Base-by-base conservation (phyloP, 2,113 vertebrate genomes). In the Prunella fulvescens region DNA sequence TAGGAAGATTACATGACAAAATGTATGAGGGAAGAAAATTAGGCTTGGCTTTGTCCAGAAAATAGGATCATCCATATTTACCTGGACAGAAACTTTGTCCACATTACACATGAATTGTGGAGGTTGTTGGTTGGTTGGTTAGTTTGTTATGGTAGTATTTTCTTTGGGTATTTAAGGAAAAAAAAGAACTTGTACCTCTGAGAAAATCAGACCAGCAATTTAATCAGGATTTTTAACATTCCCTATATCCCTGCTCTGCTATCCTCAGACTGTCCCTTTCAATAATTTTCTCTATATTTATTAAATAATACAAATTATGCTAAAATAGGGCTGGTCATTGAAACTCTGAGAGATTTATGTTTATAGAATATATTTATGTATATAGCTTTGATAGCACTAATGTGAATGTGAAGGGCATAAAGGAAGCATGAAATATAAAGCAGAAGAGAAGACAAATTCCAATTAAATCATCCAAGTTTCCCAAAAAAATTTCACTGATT, bases 51-150 rank as follows among this genome's bases (percentile, higher is more conserved):
- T 95, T 72, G 7, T 62, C 48, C 51, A 86, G 33, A 54, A 90
- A 78, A 80, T 5, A 44, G 25, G 23, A 54, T 79, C 28, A 84
- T 72, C 18, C 19, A 12, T 78, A 42, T 81, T 71, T 91, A 79
- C 44, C 69, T 81, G 50, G 76, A 65, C 10, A 92, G 65, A 81
- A 79, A 81, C 48, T 88, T 73, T 45, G 66, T 88, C 79, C 57
- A n/a, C 56, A 53, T 87, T 77, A 31, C 10, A 50, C 23, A 50
- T 40, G 28, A 73, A 37, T 31, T 54, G 26, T 54, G 14, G 6
- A 12, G 7, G 4, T 1, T 2, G 4, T 12, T 14, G 17, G 1
- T 4, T 13, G 4, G 9, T 10, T 58, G 39, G 4, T 20, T 37
- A 5, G n/a, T 48, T 86, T 37, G 10, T 31, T 64, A 25, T 7